Percentiles rank a stretch among this genome's conserved stretches.
Evolutionary conservation across 1,140 invertebrate species (phyloP).

Genomic region (Neodiprion fabricii): DNA sequence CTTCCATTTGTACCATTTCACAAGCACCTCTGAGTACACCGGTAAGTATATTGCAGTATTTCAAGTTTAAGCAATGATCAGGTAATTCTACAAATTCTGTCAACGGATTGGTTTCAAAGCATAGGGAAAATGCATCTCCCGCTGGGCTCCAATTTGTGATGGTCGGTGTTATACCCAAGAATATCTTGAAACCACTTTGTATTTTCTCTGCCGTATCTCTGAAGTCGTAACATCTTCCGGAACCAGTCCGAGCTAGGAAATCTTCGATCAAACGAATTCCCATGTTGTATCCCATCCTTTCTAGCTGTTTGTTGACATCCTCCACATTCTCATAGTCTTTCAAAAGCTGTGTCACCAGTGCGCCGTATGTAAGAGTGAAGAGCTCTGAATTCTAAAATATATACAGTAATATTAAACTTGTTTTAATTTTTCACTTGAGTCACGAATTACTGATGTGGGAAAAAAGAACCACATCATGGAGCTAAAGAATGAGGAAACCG

Average conservation of each 20-base stretch:
- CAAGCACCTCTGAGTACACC: conserved; percentile 93
- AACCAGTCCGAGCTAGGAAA: conserved; percentile 91
- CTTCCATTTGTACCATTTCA: conserved; percentile 92
- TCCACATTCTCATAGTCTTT: conserved; percentile 98
- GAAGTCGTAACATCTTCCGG: conserved; percentile 92
- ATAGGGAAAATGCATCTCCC: conserved; percentile 96
- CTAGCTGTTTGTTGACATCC: conserved; percentile 94
- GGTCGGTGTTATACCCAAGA: conserved; percentile 88
- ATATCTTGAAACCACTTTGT: conserved; percentile 87
- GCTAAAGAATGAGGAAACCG: neutral
- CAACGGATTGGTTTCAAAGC: conserved; percentile 94
- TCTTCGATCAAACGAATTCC: conserved; percentile 97
- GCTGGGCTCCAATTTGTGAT: conserved; percentile 93
- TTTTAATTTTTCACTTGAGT: conserved; percentile 8
- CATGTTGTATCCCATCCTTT: conserved; percentile 97
- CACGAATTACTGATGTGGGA: neutral
- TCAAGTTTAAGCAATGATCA: conserved; percentile 81
- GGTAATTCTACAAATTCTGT: conserved; percentile 99
- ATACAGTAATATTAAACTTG: conserved; percentile 33
- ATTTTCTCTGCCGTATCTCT: conserved; percentile 98
- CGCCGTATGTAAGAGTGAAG: conserved; percentile 97
- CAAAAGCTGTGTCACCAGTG: conserved; percentile 94
- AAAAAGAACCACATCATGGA: conserved; percentile 1
- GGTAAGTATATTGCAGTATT: conserved; percentile 94
- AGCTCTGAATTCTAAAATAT: conserved; percentile 91